A percentile compares a stretch with the other conserved stretches of the same genome.
Evolutionary conservation across 2,797 vertebrate species (phyloP).

Genomic region (Mormyrops attenuatus): DNA sequence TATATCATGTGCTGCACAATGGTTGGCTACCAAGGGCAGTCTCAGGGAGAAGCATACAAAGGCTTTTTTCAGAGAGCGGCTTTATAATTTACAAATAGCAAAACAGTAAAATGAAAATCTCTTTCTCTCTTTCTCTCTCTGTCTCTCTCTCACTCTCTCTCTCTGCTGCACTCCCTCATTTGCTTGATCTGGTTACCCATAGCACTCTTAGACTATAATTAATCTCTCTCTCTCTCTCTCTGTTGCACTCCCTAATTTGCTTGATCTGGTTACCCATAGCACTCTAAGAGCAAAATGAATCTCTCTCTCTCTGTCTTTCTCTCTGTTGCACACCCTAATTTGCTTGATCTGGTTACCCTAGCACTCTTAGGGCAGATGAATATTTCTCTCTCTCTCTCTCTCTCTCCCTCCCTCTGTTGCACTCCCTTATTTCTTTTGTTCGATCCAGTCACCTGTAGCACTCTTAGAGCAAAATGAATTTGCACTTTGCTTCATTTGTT

Average conservation of each 20-base stretch:
- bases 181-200: not conserved
- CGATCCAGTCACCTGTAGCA: no score
- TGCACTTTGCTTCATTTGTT: no score
- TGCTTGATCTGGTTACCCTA: not conserved
- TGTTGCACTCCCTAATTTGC: not conserved
- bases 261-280: not conserved
- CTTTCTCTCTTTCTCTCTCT: not conserved
- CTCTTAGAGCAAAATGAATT: no score
- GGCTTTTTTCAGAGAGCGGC: conserved; percentile 53
- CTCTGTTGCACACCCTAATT: not conserved
- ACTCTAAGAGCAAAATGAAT: not conserved
- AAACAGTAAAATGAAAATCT: conserved; percentile 45
- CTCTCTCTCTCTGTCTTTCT: not conserved
- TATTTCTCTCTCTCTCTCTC: no score
- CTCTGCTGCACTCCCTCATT: not conserved
- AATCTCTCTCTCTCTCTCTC: not conserved
- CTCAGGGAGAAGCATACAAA: conserved; percentile 56
- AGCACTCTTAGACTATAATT: not conserved
- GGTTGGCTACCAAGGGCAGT: conserved; percentile 59
- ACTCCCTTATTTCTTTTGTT: no score
- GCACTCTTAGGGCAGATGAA: not conserved
- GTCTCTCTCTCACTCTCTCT: not conserved
- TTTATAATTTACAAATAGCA: conserved; percentile 58
- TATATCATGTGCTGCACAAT: conserved; percentile 63
- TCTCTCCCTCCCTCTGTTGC: no score